Conservation (phyloP, 2,113 vertebrate species). For the Ptilonorhynchus violaceus region DNA sequence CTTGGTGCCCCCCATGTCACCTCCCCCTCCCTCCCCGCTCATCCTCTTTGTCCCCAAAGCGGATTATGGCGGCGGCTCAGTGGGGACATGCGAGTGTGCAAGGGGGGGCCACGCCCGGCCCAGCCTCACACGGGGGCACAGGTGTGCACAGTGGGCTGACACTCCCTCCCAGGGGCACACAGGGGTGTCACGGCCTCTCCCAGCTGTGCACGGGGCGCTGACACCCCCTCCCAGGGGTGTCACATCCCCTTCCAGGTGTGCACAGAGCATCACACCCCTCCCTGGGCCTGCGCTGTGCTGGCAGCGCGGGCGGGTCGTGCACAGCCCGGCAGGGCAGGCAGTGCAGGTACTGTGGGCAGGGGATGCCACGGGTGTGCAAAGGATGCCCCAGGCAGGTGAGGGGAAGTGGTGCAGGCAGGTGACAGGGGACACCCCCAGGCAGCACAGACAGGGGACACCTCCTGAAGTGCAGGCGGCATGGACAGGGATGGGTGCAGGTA, state of each 20-base stretch:
- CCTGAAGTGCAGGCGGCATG: not conserved
- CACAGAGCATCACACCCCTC: not conserved
- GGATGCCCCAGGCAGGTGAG: not conserved
- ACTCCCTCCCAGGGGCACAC: not conserved
- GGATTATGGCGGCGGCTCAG: not conserved
- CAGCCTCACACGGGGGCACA: not conserved
- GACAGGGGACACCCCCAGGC: not conserved
- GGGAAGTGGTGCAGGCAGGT: not conserved
- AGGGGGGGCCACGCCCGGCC: not conserved
- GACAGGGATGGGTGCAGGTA: too few species aligned
- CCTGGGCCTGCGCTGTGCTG: not conserved
- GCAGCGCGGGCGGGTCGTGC: accelerated
- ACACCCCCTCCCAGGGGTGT: not conserved
- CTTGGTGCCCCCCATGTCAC: not conserved
- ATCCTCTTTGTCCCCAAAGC: not conserved
- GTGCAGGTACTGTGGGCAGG: not conserved
- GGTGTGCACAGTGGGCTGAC: not conserved
- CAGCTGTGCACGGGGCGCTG: not conserved
- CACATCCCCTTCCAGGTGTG: not conserved
- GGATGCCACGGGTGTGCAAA: not conserved
- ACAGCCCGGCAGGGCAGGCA: not conserved
- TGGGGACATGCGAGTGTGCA: not conserved
- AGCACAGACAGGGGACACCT: not conserved
- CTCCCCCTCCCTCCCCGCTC: not conserved
- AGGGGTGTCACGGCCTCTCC: not conserved